Base-by-base conservation (phyloP, 1,140 invertebrate species). In the Musca domestica region DNA sequence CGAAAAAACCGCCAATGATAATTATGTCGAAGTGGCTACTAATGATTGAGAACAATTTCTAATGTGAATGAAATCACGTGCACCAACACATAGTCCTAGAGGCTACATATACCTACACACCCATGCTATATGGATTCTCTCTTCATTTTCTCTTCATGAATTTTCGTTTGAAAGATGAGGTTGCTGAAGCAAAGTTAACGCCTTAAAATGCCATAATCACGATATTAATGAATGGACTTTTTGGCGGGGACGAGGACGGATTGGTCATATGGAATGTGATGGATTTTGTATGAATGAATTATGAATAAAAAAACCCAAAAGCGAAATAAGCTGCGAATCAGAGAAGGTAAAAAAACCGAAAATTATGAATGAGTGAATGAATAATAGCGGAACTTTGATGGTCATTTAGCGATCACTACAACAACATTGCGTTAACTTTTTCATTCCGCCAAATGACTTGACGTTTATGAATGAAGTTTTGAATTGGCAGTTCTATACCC, bases 1-100 rank as follows among this genome's bases (percentile, higher is more conserved):
- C 34, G n/a, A n/a, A 41, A 12, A 41, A 41, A 41, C 3, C 27
- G 9, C 3, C 27, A 30, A 30, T 30, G 27, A 30, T 30, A 7
- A 41, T 41, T 5, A 5, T 41, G 34, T 14, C 51, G 17, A 20
- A 20, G 6, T n/a, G 2, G 6, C 51, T 52, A 7, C 6, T 52
- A 20, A 52, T 52, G 19, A 52, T 41, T 5, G 14, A 23, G 19
- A 52, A 12, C 17, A 20, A n/a, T 17, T 52, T 14, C 6, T 6
- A 52, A 47, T 49, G 25, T 65, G 64, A 65, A 65, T 48, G 64
- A 51, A 49, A 49, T 65, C 48, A 49, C 64, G 41, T 65, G 10
- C 34, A 61, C 56, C 41, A 15, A 61, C 51, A 41, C 30, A n/a
- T n/a, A 61, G n/a, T n/a, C n/a, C n/a, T 61, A 61, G 17, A 61